A percentile compares a stretch with the other conserved stretches of the same genome.
Conservation (phyloP, 1,140 invertebrate genomes). For the Streblospio benedicti region DNA sequence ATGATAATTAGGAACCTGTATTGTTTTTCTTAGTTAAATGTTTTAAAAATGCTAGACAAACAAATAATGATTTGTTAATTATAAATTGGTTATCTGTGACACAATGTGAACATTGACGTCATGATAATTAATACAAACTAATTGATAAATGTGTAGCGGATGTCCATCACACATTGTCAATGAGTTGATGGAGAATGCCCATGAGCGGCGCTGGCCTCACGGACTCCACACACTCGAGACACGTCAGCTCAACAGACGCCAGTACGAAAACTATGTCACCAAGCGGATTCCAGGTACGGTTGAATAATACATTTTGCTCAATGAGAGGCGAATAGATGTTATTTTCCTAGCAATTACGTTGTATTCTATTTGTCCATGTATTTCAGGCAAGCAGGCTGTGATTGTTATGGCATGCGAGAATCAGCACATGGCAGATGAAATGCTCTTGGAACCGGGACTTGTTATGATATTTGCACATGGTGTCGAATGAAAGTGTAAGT, state of each 20-base stretch:
- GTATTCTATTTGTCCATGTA: background rate
- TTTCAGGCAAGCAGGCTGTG: slow-evolving; percentile 79
- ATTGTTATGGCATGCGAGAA: slow-evolving; percentile 90
- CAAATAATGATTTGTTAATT: no score
- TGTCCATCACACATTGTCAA: slow-evolving; percentile 86
- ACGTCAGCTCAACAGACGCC: slow-evolving; percentile 73
- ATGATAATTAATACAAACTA: no score
- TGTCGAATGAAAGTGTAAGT: slow-evolving; percentile 59
- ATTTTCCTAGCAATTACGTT: background rate
- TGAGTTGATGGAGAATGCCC: slow-evolving; percentile 93
- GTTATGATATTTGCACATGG: slow-evolving; percentile 98
- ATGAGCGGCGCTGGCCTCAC: slow-evolving; percentile 86
- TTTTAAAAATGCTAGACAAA: no score
- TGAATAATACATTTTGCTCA: background rate
- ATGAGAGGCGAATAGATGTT: no score
- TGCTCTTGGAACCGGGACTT: slow-evolving; percentile 91
- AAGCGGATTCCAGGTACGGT: slow-evolving; percentile 69
- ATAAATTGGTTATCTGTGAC: no score
- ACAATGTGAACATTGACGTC: no score
- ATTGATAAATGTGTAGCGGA: no score
- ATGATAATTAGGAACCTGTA: no score
- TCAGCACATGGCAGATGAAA: slow-evolving; percentile 84
- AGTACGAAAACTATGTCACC: slow-evolving; percentile 89
- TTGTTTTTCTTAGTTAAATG: no score
- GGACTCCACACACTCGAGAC: slow-evolving; percentile 87